Evolutionary conservation across 2,888 invertebrate species (phyloP), one percentile per base, ranked within the genome.

Genomic region (Ligdia adustata): DNA sequence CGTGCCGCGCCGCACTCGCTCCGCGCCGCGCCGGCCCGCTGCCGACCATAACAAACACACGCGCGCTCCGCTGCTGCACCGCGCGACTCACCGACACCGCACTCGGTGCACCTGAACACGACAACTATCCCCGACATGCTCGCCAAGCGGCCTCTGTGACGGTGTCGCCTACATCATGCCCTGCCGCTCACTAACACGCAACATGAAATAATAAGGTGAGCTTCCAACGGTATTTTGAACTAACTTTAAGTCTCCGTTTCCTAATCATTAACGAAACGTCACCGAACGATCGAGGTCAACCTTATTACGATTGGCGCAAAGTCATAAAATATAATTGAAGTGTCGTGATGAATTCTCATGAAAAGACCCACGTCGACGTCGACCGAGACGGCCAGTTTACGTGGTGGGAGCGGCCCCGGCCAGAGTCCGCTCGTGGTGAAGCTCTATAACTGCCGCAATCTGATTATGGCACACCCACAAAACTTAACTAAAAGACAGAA

Each of bases 121-220:
- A 76, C 75, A 75, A 28, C 38, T 0, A 9, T 4, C 7, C 32
- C 11, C 54, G 80, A 71, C 65, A 83, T 84, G 86, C 83, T 79
- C 79, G 72, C 64, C 66, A 64, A 66, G 64, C 63, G 64, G 60
- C 62, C 69, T 63, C 66, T 69, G 72, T 80, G 75, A 72, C 66
- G 62, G 7, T 20, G 20, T 5, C 68, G 61, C 71, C 74, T 69
- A 69, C 66, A n/a, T n/a, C n/a, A n/a, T 68, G 64, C 68, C 71
- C 66, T 71, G 75, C 68, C 69, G 64, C 69, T 65, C 66, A 64
- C 57, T 62, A 60, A 62, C 73, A 63, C 75, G 72, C 78, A 85
- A 81, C 72, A 89, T 90, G 89, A 88, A 87, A 89, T 86, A 87
- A 82, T 82, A 80, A 86, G 87, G 89, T 90, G 55, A 81, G 83